Conservation (phyloP, 2,113 vertebrate genomes). For the Nettapus auritus region DNA sequence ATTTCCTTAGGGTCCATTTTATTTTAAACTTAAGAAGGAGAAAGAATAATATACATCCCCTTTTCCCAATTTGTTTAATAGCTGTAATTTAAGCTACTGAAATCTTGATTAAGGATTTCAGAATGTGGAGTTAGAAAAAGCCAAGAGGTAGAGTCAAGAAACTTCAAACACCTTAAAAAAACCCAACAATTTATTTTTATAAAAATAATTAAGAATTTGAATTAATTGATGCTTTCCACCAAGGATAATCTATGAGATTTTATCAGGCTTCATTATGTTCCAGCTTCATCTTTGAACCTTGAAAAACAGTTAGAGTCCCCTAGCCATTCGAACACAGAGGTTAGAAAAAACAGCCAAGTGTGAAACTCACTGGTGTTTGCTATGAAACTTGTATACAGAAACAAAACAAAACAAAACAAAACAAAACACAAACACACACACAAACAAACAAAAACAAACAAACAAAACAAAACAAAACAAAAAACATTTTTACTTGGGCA, state of each 20-base stretch:
- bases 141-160: not conserved
- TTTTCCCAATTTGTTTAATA: slow-evolving; percentile 29
- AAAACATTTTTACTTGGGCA: not conserved
- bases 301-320: not conserved
- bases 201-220: not conserved
- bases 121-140: slow-evolving; percentile 18
- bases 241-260: slow-evolving; percentile 9
- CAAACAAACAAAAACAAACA: too few relatives aligned
- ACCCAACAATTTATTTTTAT: not conserved
- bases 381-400: not conserved
- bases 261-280: slow-evolving; percentile 13
- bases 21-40: not conserved
- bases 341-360: not conserved
- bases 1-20: not conserved
- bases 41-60: not conserved
- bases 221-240: not conserved
- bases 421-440: too few relatives aligned
- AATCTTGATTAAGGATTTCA: slow-evolving; percentile 36
- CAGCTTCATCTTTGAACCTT: not conserved
- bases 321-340: not conserved
- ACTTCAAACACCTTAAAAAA: slow-evolving; percentile 23
- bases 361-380: not conserved
- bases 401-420: too few relatives aligned
- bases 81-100: slow-evolving; percentile 9
- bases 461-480: not conserved